Percentiles rank a stretch among this genome's conserved stretches.
phyloP scores from a whole-genome alignment of 2,113 vertebrate genomes.

The Toxotes jaculatrix region DNA sequence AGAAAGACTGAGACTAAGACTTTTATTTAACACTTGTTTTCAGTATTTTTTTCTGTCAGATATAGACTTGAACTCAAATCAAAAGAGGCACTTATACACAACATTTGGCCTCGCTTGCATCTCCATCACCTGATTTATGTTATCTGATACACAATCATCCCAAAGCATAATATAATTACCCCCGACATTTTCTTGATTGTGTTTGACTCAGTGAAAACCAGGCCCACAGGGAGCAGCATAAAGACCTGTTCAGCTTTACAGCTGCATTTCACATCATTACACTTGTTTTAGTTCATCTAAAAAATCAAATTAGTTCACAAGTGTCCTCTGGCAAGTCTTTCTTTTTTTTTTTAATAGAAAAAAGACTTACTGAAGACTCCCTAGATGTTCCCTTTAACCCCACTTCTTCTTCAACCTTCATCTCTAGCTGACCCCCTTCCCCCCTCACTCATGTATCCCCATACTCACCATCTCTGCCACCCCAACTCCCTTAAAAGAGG shows the following conservation, averaged over 20 bases:
- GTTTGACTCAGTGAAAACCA: conserved; percentile 50
- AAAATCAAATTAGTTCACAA: conserved; percentile 55
- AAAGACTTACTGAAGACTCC: conserved; percentile 29
- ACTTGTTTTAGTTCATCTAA: conserved; percentile 63
- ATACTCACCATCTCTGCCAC: conserved; percentile 64
- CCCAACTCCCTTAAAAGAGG: conserved; percentile 69
- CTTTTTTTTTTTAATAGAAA: conserved; percentile 2
- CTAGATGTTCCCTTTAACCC: conserved; percentile 58
- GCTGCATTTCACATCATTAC: conserved; percentile 69
- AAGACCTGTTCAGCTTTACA: conserved; percentile 59
- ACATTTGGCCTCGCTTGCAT: conserved; percentile 50
- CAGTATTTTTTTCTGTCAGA: conserved; percentile 18
- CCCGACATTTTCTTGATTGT: conserved; percentile 47
- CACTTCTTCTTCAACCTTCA: conserved; percentile 16
- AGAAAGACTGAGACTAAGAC: background rate
- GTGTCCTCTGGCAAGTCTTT: conserved; percentile 41
- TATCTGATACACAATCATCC: conserved; percentile 65
- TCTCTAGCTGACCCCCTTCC: conserved; percentile 39
- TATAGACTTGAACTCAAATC: conserved; percentile 28
- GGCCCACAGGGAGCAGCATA: conserved; percentile 47
- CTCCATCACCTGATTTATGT: conserved; percentile 52
- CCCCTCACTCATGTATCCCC: conserved; percentile 37
- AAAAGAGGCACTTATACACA: conserved; percentile 49
- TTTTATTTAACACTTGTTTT: conserved; percentile 16
- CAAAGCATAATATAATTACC: conserved; percentile 59